Evolutionary conservation across 2,113 vertebrate species (phyloP).

Genomic region (Heloderma charlesbogerti): DNA sequence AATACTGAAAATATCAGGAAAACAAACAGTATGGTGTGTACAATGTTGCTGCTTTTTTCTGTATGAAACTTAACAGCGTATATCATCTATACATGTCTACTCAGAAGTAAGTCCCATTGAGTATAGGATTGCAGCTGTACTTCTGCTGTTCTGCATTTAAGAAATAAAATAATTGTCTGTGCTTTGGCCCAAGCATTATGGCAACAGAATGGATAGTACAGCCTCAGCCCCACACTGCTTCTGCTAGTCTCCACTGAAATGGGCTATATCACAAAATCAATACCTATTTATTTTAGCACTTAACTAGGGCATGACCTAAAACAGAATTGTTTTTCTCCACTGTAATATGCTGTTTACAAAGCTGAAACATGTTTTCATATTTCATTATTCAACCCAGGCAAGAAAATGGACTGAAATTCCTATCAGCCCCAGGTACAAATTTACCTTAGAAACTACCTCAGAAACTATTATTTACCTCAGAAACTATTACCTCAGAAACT

Average conservation of each 20-base stretch:
- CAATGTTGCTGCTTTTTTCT: too few species aligned
- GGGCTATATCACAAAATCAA: conserved; percentile 49
- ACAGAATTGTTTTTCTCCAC: conserved; percentile 47
- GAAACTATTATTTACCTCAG: conserved; percentile 26
- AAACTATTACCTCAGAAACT: conserved; percentile 28
- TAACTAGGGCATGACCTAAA: conserved; percentile 47
- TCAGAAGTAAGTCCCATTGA: background rate
- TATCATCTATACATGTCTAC: too few species aligned
- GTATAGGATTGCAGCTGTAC: background rate
- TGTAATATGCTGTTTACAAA: conserved; percentile 47
- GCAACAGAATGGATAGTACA: conserved; percentile 22
- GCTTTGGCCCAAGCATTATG: conserved; percentile 20
- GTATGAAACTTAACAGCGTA: background rate
- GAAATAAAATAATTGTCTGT: conserved; percentile 29
- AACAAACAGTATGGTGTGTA: background rate
- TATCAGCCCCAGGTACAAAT: conserved; percentile 15
- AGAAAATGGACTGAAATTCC: conserved; percentile 36
- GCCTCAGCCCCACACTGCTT: conserved; percentile 22
- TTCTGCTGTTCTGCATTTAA: conserved; percentile 17
- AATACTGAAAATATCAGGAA: background rate
- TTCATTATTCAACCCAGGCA: conserved; percentile 42
- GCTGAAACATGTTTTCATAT: conserved; percentile 44
- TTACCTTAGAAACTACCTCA: too few species aligned
- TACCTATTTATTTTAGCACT: conserved; percentile 50
- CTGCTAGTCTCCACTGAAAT: conserved; percentile 41